Base-by-base conservation (phyloP, 2,888 invertebrate genomes). In the Heliconius charithonia region DNA sequence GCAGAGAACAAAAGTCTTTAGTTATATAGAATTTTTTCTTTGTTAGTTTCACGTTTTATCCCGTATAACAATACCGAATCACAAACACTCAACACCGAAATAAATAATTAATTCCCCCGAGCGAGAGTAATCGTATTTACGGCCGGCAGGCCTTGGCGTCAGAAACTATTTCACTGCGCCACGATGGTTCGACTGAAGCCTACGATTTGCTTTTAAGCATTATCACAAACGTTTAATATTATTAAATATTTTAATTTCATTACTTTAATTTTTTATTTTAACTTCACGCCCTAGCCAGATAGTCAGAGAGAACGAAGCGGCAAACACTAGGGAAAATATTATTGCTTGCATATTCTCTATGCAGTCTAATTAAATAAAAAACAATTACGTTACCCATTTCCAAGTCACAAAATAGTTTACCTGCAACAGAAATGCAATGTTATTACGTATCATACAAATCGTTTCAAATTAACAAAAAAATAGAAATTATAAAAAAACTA, bases 381-480 rank as follows among this genome's bases (percentile, higher is more conserved):
- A 12, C 12, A 41, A 32, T 4, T 66, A 16, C 1, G 7, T 32
- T 66, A 66, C n/a, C 66, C 32, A 32, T 22, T 22, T 22, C 32
- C 32, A 22, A 66, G 2, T 22, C 4, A 32, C 22, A 29, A 2
- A 32, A 66, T 66, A 13, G 32, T 32, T 66, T 66, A 66, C 66
- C 66, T 66, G 66, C 32, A 66, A 66, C 66, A 32, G 65, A 65
- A 32, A 66, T 10, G 37, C 37, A 41, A 41, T 41, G 37, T 32
- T 41, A 10, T 4, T 3, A 41, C 1, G 3, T 13, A 41, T 3
- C 3, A 41, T 41, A 13, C 12, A 41, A 13, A 41, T 4, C 13
- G 41, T 13, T 41, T 41, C 16, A 51, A 51, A 51, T 51, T 51
- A 67, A 67, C 67, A 37, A 22, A 66, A 37, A 67, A n/a, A 22